A percentile compares a stretch with the other conserved stretches of the same genome.
These are phyloP conservation scores for Drosophila varians DNA, from an alignment of 1,140 invertebrate genomes.

Conservation along the genomic window DNA sequence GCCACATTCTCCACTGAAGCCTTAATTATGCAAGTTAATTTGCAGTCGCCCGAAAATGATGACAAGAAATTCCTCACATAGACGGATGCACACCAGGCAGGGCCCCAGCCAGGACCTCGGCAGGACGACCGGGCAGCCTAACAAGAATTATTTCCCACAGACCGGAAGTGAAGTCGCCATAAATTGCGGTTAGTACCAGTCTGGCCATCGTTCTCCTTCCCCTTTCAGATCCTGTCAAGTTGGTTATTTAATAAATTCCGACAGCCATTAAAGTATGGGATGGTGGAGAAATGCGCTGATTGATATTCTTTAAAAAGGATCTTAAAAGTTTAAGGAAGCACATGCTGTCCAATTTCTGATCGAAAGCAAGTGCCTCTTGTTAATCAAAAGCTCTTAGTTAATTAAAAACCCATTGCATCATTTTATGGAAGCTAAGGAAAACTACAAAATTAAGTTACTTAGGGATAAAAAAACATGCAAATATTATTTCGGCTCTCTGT, in stretches of 20 bases:
- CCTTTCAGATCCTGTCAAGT: not conserved
- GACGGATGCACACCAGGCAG: constrained; percentile 19
- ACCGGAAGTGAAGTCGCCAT: constrained; percentile 80
- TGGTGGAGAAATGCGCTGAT: not conserved
- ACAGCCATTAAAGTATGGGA: constrained; percentile 8
- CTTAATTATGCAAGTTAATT: constrained; percentile 80
- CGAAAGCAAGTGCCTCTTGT: too few relatives aligned
- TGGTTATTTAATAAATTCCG: constrained; percentile 48
- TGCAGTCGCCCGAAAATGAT: constrained; percentile 73
- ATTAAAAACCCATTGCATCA: too few relatives aligned
- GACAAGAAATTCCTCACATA: constrained; percentile 70
- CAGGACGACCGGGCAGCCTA: constrained; percentile 28
- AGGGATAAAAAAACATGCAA: not conserved
- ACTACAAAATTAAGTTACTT: not conserved
- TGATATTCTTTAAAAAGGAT: not conserved
- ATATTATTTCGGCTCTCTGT: not conserved
- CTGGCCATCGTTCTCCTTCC: constrained; percentile 11
- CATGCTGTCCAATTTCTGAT: not conserved
- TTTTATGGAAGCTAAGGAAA: not conserved
- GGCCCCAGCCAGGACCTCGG: constrained; percentile 8
- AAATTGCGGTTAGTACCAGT: constrained; percentile 72
- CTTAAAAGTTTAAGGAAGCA: not conserved
- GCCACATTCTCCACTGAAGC: constrained; percentile 58
- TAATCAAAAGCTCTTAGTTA: too few relatives aligned
- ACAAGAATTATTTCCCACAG: constrained; percentile 78